Conservation (phyloP, 2,888 invertebrate genomes). For the Clunio marinus region DNA sequence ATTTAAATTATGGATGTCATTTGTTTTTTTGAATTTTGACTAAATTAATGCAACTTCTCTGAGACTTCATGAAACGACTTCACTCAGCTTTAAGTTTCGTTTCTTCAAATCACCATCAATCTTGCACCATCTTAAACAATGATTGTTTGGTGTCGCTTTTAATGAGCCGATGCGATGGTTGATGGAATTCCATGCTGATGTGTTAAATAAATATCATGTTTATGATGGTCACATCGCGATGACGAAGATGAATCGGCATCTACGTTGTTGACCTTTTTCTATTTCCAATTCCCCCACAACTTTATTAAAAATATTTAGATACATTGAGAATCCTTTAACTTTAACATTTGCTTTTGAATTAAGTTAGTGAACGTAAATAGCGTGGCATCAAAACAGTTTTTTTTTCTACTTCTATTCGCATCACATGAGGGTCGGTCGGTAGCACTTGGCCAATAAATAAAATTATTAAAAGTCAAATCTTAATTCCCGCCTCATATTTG, state of each 20-base stretch:
- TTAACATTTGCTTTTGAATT: slow-evolving; percentile 14
- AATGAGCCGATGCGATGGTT: not conserved
- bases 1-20: not conserved
- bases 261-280: slow-evolving; percentile 23
- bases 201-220: not conserved
- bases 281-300: slow-evolving; percentile 19
- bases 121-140: not conserved
- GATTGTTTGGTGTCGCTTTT: not conserved
- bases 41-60: no score
- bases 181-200: not conserved
- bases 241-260: slow-evolving; percentile 17
- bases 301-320: no score
- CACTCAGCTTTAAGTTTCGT: not conserved
- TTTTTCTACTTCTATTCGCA: no score
- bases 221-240: not conserved
- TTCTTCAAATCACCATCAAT: not conserved
- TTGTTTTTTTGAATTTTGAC: no score
- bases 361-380: not conserved
- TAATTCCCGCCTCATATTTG: not conserved
- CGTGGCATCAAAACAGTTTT: no score
- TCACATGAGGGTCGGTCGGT: slow-evolving; percentile 12
- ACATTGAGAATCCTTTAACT: slow-evolving; percentile 34
- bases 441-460: no score
- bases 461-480: no score
- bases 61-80: no score